These are phyloP conservation scores for Drosophila nigricruria DNA, from an alignment of 2,888 invertebrate genomes.

Conservation along the genomic window DNA sequence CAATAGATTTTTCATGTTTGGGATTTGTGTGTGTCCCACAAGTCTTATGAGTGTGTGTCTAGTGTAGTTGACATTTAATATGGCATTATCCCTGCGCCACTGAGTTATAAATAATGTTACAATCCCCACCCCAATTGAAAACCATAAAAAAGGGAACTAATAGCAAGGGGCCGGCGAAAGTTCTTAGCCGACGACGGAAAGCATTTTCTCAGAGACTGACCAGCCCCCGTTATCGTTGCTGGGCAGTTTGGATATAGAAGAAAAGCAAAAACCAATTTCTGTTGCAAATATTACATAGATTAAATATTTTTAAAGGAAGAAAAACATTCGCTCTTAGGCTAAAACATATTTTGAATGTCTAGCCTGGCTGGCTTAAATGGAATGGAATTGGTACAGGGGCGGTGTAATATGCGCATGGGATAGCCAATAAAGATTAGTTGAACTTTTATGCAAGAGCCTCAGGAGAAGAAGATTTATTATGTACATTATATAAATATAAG, in stretches of 20 bases:
- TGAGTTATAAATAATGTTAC: slow-evolving; percentile 80
- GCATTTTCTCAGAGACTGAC: slow-evolving; percentile 7
- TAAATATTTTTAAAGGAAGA: slow-evolving; percentile 50
- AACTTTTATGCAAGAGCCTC: slow-evolving; percentile 8
- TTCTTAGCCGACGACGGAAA: background rate
- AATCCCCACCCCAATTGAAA: slow-evolving; percentile 57
- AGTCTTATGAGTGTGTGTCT: slow-evolving; percentile 66
- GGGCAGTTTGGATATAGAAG: slow-evolving; percentile 31
- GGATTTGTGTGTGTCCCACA: slow-evolving; percentile 76
- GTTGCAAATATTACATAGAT: slow-evolving; percentile 48
- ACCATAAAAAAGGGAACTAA: slow-evolving; percentile 60
- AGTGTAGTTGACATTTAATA: slow-evolving; percentile 79
- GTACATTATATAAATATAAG: no score
- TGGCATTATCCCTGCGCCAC: slow-evolving; percentile 76
- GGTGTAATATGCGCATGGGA: slow-evolving; percentile 28
- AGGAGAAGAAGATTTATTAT: background rate
- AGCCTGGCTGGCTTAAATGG: slow-evolving; percentile 34
- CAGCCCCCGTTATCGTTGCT: slow-evolving; percentile 31
- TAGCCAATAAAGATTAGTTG: slow-evolving; percentile 48
- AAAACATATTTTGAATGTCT: slow-evolving; percentile 63
- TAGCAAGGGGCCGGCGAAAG: slow-evolving; percentile 23
- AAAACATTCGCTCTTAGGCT: slow-evolving; percentile 34
- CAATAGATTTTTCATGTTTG: slow-evolving; percentile 80
- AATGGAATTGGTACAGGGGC: slow-evolving; percentile 20
- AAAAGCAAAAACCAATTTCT: slow-evolving; percentile 40